A percentile compares a stretch with the other conserved stretches of the same genome.
These are phyloP conservation scores for Perodicticus potto DNA, from an alignment of 2,797 vertebrate genomes.

Conservation along the genomic window DNA sequence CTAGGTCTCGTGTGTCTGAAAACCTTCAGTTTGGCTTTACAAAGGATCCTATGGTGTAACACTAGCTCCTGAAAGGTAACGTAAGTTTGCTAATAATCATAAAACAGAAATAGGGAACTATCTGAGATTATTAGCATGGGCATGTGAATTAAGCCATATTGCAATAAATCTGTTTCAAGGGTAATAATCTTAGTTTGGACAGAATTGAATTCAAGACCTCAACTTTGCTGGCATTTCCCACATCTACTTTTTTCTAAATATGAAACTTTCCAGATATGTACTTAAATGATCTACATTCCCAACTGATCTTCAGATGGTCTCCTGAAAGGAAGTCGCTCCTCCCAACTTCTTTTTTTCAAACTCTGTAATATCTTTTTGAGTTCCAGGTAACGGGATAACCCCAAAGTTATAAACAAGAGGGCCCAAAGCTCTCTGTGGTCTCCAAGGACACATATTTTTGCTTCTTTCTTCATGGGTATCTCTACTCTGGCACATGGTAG, in stretches of 20 bases:
- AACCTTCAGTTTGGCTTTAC: slow-evolving; percentile 81
- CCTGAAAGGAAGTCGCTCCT: slow-evolving; percentile 5
- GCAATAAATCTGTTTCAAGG: slow-evolving; percentile 74
- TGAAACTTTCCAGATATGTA: slow-evolving; percentile 68
- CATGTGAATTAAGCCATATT: slow-evolving; percentile 75
- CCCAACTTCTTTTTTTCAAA: not conserved
- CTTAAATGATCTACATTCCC: not conserved
- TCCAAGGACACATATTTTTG: not conserved
- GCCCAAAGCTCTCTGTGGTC: not conserved
- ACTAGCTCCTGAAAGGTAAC: slow-evolving; percentile 82
- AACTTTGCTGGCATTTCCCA: slow-evolving; percentile 54
- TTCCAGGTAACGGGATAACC: not conserved
- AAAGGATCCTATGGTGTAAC: slow-evolving; percentile 80
- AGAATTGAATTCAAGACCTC: slow-evolving; percentile 77
- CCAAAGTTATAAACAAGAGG: not conserved
- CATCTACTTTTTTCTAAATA: slow-evolving; percentile 69
- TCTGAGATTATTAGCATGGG: slow-evolving; percentile 79
- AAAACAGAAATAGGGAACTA: slow-evolving; percentile 83
- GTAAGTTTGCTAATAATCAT: slow-evolving; percentile 82
- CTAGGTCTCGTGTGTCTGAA: slow-evolving; percentile 84
- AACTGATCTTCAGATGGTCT: not conserved
- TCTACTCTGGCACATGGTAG: not conserved
- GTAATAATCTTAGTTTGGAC: slow-evolving; percentile 74
- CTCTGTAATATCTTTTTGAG: not conserved
- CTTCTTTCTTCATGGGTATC: slow-evolving; percentile 14